Conservation (phyloP, 2,797 vertebrate genomes). For the Tapera naevia region DNA sequence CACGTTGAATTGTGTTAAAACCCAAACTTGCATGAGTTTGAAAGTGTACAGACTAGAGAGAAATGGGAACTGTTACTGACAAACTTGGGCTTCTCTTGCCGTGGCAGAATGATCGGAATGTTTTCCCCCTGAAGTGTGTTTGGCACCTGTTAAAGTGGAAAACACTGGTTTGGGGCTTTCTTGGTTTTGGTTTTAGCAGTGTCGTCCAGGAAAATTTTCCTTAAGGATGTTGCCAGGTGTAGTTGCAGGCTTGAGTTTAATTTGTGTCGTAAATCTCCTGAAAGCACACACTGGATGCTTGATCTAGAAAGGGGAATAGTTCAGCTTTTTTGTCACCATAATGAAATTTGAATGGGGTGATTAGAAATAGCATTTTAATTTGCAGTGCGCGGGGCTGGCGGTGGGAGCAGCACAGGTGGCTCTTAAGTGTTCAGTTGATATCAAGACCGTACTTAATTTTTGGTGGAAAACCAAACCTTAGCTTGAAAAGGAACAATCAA, state of each 20-base stretch:
- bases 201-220: not conserved
- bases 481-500: not conserved
- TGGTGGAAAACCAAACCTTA: not conserved
- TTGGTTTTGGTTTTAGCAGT: not conserved
- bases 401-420: not conserved
- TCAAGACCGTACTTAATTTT: not conserved
- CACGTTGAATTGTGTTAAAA: not conserved
- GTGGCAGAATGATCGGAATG: not conserved
- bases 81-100: not conserved
- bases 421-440: not conserved
- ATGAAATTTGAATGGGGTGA: not conserved
- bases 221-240: not conserved
- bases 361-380: not conserved
- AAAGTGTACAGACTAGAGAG: not conserved
- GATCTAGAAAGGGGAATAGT: not conserved
- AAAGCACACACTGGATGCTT: not conserved
- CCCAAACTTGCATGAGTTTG: not conserved
- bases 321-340: not conserved
- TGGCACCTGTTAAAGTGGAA: not conserved
- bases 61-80: not conserved
- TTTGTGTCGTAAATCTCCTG: not conserved
- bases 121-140: not conserved
- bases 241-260: not conserved
- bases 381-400: not conserved
- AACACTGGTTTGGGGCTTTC: not conserved